phyloP scores from a whole-genome alignment of 1,140 invertebrate species.

The Atopsyche davidsoni region DNA sequence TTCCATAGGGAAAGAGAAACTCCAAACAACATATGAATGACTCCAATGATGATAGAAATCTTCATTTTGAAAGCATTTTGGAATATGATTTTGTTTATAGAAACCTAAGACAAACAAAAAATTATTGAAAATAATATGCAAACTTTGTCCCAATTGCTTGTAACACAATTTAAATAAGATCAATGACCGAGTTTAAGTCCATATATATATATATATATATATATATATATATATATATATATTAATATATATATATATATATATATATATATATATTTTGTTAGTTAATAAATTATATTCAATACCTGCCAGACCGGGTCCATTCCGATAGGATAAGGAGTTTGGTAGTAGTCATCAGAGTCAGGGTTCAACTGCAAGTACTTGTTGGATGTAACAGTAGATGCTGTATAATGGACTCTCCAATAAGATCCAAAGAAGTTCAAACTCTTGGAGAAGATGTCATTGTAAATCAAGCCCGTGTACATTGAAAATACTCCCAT shows the following conservation, averaged over 20 bases:
- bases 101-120: conserved; percentile 41
- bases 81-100: conserved; percentile 82
- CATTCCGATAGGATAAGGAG: conserved; percentile 83
- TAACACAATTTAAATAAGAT: neutral
- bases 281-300: too few species aligned
- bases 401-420: conserved; percentile 54
- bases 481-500: conserved; percentile 99
- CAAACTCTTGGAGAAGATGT: conserved; percentile 93
- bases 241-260: conserved; percentile 4
- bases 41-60: conserved; percentile 87
- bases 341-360: conserved; percentile 49
- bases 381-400: conserved; percentile 48
- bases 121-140: conserved; percentile 4
- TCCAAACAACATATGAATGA: conserved; percentile 89
- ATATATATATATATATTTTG: too few species aligned
- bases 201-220: conserved; percentile 1
- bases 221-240: conserved; percentile 1
- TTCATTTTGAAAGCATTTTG: conserved; percentile 95
- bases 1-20: conserved; percentile 76
- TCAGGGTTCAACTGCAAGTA: conserved; percentile 63
- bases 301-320: conserved; percentile 89
- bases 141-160: neutral
- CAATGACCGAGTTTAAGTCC: neutral
- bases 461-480: conserved; percentile 97
- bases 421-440: conserved; percentile 96